These are phyloP conservation scores for Fissipunctia ypsillon DNA, from an alignment of 2,888 invertebrate species.

Conservation along the genomic window DNA sequence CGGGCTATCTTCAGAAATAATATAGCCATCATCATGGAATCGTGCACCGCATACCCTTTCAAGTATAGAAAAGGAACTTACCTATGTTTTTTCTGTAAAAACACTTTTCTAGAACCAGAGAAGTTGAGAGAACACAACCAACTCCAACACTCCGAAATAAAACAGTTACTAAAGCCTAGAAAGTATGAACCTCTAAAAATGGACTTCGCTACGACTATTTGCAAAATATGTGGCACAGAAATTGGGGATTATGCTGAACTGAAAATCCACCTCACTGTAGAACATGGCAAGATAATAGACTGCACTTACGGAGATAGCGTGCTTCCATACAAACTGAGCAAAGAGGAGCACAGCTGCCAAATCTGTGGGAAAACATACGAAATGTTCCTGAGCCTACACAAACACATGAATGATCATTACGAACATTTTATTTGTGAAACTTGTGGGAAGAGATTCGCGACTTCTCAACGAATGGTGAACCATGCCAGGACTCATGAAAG, in stretches of 20 bases:
- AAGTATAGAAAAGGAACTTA: slow-evolving; percentile 87
- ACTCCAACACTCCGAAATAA: slow-evolving; percentile 75
- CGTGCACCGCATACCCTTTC: slow-evolving; percentile 86
- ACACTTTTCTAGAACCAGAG: slow-evolving; percentile 84
- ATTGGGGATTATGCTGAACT: slow-evolving; percentile 79
- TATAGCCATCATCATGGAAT: slow-evolving; percentile 80
- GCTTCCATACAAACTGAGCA: slow-evolving; percentile 84
- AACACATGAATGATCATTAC: slow-evolving; percentile 88
- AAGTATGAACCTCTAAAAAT: slow-evolving; percentile 87
- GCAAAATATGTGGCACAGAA: slow-evolving; percentile 79
- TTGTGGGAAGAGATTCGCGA: slow-evolving; percentile 86
- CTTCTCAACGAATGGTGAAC: slow-evolving; percentile 84
- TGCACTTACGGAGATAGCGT: slow-evolving; percentile 82
- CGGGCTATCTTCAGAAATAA: slow-evolving; percentile 84
- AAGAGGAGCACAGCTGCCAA: slow-evolving; percentile 83
- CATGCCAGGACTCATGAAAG: slow-evolving; percentile 84
- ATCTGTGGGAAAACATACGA: slow-evolving; percentile 86
- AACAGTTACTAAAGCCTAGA: slow-evolving; percentile 78
- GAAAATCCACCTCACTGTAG: slow-evolving; percentile 78
- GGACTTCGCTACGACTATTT: slow-evolving; percentile 80
- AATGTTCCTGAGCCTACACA: slow-evolving; percentile 85
- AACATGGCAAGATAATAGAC: slow-evolving; percentile 81
- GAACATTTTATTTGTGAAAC: slow-evolving; percentile 87
- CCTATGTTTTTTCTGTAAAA: slow-evolving; percentile 85
- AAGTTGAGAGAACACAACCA: slow-evolving; percentile 83